Evolutionary conservation across 1,140 invertebrate genomes (phyloP).

Genomic region (Steinernema khuongi): DNA sequence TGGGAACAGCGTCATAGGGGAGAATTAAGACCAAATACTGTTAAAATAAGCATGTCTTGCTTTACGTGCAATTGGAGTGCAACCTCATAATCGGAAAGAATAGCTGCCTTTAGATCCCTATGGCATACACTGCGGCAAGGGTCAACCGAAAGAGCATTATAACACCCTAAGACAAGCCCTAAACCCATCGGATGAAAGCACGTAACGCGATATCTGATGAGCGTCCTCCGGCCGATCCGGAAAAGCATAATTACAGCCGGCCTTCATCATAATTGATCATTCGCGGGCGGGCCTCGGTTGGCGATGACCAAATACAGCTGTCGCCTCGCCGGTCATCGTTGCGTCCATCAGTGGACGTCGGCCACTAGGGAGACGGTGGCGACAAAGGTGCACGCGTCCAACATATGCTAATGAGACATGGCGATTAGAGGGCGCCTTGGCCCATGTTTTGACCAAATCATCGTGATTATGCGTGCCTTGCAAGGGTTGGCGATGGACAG

Average conservation of each 20-base stretch:
- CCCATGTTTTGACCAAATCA: slow-evolving; percentile 5
- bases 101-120: too few relatives aligned
- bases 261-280: slow-evolving; percentile 13
- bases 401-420: slow-evolving; percentile 16
- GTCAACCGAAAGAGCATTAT: too few relatives aligned
- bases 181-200: too few relatives aligned
- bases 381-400: not conserved
- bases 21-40: too few relatives aligned
- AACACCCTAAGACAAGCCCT: too few relatives aligned
- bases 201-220: slow-evolving; percentile 2
- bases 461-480: not conserved
- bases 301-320: slow-evolving; percentile 9
- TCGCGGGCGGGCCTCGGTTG: not conserved
- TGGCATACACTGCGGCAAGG: too few relatives aligned
- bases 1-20: too few relatives aligned
- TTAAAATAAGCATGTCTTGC: not conserved
- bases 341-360: too few relatives aligned
- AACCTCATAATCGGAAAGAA: too few relatives aligned
- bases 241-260: slow-evolving; percentile 13
- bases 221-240: not conserved
- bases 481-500: not conserved
- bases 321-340: not conserved
- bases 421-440: not conserved
- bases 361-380: not conserved
- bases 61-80: too few relatives aligned